phyloP scores from a whole-genome alignment of 2,113 vertebrate species.

The Piaya cayana region DNA sequence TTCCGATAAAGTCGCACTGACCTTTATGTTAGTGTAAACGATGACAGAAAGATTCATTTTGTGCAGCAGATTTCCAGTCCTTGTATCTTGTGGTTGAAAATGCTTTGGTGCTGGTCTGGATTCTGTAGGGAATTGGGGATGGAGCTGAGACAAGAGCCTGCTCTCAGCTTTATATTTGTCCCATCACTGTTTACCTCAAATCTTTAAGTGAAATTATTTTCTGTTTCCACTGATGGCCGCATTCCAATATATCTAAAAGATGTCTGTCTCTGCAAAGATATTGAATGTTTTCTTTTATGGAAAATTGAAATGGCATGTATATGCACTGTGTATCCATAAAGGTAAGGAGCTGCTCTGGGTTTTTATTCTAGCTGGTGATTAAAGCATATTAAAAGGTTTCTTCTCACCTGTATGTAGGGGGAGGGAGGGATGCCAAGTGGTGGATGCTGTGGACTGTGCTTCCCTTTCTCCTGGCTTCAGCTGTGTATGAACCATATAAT shows the following conservation, averaged over 20 bases:
- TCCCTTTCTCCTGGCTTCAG: neutral
- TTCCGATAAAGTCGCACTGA: neutral
- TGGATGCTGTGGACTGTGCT: neutral
- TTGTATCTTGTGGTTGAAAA: neutral
- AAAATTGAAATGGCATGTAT: neutral
- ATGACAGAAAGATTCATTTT: neutral
- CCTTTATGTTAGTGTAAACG: neutral
- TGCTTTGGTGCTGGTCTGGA: neutral
- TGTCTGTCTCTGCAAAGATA: neutral
- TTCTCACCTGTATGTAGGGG: neutral
- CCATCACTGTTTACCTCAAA: neutral
- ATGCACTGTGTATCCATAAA: neutral
- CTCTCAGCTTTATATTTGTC: neutral
- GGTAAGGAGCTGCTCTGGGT: neutral
- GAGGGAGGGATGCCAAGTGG: neutral
- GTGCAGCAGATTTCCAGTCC: neutral
- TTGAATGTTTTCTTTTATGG: neutral
- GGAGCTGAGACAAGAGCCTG: neutral
- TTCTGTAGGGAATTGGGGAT: neutral
- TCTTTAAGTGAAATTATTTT: neutral
- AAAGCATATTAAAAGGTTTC: neutral
- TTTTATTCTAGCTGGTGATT: neutral
- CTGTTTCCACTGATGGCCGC: neutral
- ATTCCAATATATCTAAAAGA: neutral
- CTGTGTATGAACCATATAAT: neutral